Conservation (phyloP, 53 echinoderm and acorn worm species). For the Holothuria scabra region DNA sequence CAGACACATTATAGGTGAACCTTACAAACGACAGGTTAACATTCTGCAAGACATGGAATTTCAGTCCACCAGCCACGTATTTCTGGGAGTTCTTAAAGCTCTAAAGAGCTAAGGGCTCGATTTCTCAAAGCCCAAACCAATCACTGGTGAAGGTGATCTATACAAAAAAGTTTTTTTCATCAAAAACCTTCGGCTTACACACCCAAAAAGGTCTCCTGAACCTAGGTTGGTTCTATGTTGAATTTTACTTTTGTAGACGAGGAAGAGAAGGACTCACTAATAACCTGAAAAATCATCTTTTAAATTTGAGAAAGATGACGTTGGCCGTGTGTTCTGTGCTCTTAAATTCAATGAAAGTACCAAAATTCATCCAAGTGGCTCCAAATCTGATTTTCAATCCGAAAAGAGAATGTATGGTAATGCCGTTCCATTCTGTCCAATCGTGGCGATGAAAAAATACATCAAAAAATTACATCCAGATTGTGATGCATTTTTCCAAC, state of each 20-base stretch:
- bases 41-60: too few relatives aligned
- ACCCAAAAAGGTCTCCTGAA: slow-evolving; percentile 11
- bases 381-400: slow-evolving; percentile 1
- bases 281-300: background rate
- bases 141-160: slow-evolving; percentile 13
- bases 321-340: background rate
- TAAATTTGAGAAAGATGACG: slow-evolving; percentile 14
- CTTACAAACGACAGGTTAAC: background rate
- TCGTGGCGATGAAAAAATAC: too few relatives aligned
- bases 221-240: slow-evolving; percentile 37
- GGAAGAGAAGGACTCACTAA: slow-evolving; percentile 38
- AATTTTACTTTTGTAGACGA: slow-evolving; percentile 17
- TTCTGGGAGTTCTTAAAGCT: background rate
- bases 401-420: slow-evolving; percentile 33
- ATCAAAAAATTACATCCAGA: too few relatives aligned
- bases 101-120: background rate
- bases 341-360: too few relatives aligned
- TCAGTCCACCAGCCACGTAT: slow-evolving; percentile 28
- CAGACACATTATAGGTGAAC: slow-evolving; percentile 4
- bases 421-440: slow-evolving; percentile 23
- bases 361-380: slow-evolving; percentile 34
- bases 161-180: slow-evolving; percentile 13
- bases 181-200: background rate
- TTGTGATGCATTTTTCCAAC: too few relatives aligned
- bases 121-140: background rate